Evolutionary conservation across 2,797 vertebrate species (phyloP).

Genomic region (Menidia menidia): DNA sequence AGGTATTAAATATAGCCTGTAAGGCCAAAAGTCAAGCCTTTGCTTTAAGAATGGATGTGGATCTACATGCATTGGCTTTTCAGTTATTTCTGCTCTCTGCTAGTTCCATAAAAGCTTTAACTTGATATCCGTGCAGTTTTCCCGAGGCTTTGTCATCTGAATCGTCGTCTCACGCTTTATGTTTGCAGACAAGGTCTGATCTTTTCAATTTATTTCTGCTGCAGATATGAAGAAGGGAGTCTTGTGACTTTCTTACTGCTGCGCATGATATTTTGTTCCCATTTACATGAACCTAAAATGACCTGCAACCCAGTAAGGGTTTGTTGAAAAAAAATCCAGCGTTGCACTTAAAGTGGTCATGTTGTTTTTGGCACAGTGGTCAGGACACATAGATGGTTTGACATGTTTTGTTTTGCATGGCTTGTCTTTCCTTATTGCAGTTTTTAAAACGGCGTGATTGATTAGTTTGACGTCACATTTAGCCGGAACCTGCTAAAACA

Average conservation of each 20-base stretch:
- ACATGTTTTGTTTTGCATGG: no score
- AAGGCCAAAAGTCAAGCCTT: not conserved
- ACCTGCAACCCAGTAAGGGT: not conserved
- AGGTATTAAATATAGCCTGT: slow-evolving; percentile 23
- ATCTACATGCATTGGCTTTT: not conserved
- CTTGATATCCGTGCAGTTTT: not conserved
- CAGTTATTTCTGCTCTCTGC: slow-evolving; percentile 6
- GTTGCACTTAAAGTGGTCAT: no score
- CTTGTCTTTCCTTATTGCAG: not conserved
- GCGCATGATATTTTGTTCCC: not conserved
- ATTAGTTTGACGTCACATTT: not conserved
- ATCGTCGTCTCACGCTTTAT: not conserved
- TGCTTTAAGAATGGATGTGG: not conserved
- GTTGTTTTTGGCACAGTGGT: no score
- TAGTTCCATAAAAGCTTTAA: slow-evolving; percentile 2
- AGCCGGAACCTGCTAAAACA: not conserved
- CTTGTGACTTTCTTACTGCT: not conserved
- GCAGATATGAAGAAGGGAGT: not conserved
- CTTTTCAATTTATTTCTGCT: not conserved
- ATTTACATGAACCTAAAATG: not conserved
- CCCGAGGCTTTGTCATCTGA: not conserved
- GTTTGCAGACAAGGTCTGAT: not conserved
- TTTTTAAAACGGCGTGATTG: not conserved
- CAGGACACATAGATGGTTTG: no score
- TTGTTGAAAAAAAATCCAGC: no score